Evolutionary conservation across 1,140 invertebrate species (phyloP).

Genomic region (Drosophila pandora): DNA sequence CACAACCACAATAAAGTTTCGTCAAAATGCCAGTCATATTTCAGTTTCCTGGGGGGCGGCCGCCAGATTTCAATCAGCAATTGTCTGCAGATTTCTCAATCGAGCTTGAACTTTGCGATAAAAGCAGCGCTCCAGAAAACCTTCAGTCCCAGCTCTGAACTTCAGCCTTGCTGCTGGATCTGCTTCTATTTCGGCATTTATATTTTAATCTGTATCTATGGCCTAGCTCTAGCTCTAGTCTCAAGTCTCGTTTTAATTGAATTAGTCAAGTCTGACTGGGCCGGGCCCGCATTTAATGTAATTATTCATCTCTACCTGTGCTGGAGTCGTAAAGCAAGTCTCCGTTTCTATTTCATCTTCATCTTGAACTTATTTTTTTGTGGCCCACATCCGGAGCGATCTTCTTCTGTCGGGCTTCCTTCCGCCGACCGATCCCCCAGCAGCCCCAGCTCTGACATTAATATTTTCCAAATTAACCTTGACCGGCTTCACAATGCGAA

Average conservation of each 20-base stretch:
- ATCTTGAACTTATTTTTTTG: conserved; percentile 42
- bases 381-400: conserved; percentile 74
- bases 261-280: conserved; percentile 48
- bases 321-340: conserved; percentile 50
- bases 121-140: conserved; percentile 20
- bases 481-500: conserved; percentile 75
- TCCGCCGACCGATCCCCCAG: neutral
- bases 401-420: conserved; percentile 43
- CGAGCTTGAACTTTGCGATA: conserved; percentile 53
- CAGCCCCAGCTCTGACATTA: conserved; percentile 42
- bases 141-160: conserved; percentile 20
- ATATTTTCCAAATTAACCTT: conserved; percentile 77
- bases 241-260: conserved; percentile 56
- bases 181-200: conserved; percentile 12
- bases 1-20: conserved; percentile 65
- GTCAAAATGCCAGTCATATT: conserved; percentile 78
- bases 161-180: neutral
- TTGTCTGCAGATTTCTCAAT: conserved; percentile 64
- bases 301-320: conserved; percentile 41
- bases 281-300: conserved; percentile 34
- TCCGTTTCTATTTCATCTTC: conserved; percentile 11
- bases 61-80: conserved; percentile 55
- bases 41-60: conserved; percentile 59
- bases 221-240: conserved; percentile 14
- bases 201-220: conserved; percentile 3